These are phyloP conservation scores for Hipparchia semele DNA, from an alignment of 2,888 invertebrate species.

Conservation along the genomic window DNA sequence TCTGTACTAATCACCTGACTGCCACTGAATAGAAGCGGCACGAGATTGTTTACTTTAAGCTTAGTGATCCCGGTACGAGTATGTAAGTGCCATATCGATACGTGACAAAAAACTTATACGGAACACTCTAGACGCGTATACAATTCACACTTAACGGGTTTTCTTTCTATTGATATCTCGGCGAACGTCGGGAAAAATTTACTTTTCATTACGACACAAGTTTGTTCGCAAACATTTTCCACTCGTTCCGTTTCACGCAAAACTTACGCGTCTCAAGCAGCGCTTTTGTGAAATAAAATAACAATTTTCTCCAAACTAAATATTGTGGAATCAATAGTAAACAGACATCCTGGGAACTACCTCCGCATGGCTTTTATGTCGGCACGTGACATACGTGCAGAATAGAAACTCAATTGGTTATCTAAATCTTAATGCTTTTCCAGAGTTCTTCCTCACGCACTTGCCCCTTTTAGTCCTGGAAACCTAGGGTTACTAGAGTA, in stretches of 20 bases:
- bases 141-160: background rate
- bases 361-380: background rate
- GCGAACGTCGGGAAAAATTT: constrained; percentile 62
- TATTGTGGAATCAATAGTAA: constrained; percentile 27
- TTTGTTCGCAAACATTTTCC: constrained; percentile 71
- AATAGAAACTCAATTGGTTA: background rate
- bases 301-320: constrained; percentile 24
- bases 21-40: too few species aligned
- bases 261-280: constrained; percentile 35
- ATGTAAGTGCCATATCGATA: too few species aligned
- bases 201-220: constrained; percentile 77
- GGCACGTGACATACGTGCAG: background rate
- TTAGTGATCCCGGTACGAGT: too few species aligned
- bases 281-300: constrained; percentile 24
- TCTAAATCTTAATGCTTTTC: too few species aligned
- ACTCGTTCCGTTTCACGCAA: constrained; percentile 50
- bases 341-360: constrained; percentile 11
- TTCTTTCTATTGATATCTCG: constrained; percentile 64
- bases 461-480: too few species aligned
- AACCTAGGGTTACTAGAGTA: too few species aligned
- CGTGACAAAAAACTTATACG: background rate
- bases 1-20: too few species aligned
- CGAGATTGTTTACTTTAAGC: too few species aligned
- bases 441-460: too few species aligned
- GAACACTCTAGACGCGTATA: background rate